Base-by-base conservation (phyloP, 2,888 invertebrate genomes). In the Aradus depressus region DNA sequence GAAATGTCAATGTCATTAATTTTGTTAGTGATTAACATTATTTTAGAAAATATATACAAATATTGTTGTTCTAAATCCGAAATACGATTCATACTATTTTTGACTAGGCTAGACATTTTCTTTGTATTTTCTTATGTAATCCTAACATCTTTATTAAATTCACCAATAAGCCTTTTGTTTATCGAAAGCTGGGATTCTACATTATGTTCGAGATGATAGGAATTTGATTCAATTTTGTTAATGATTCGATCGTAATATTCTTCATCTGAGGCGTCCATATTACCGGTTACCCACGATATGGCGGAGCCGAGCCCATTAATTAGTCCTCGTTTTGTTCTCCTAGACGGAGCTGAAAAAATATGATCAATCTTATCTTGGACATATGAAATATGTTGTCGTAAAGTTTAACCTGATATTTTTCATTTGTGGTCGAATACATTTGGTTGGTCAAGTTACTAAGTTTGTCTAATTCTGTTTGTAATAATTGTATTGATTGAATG, bases 181-280 rank as follows among this genome's bases (percentile, higher is more conserved):
- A 47, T 38, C 10, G 39, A 14, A 19, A 47, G 26, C 26, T 51
- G 45, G n/a, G n/a, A n/a, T 45, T 51, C 45, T 28, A 50, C 50
- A 47, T 45, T 51, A 16, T 44, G 38, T 25, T 38, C 45, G 12
- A 45, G 8, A 38, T 44, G 45, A 19, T 44, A 45, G n/a, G 44
- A 38, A 28, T 45, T 51, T 14, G 51, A 23, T 38, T 51, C 45
- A 3, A 51, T 39, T 47, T 45, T 32, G 32, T 28, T 45, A 31
- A 51, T 19, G 2, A 51, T 34, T 45, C 37, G 14, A 19, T 51
- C 51, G 21, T 51, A 51, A n/a, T 51, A 38, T n/a, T 38, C 19
- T 47, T 51, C 47, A 28, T 51, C 51, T 21, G 21, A 3, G 6
- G 51, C 51, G 26, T 51, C 51, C 51, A 47, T 45, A 14, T 47